Conservation (phyloP, 2,797 vertebrate genomes). For the Cuculus canorus region DNA sequence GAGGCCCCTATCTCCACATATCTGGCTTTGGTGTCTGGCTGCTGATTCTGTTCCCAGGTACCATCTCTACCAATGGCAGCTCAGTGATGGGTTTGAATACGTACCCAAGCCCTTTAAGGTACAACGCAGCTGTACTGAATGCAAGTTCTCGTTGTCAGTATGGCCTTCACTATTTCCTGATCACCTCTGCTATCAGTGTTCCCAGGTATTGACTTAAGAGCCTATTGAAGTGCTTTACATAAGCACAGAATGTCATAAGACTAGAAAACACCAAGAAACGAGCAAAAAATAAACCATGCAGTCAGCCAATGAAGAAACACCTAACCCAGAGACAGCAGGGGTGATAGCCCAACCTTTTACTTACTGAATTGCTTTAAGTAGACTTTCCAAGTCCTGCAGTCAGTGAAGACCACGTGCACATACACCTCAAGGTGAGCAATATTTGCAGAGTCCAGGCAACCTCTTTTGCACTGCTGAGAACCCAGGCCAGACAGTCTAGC, state of each 20-base stretch:
- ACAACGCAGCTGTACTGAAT: neutral
- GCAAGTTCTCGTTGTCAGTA: neutral
- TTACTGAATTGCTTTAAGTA: neutral
- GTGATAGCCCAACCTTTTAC: neutral
- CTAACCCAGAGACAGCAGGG: neutral
- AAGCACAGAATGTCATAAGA: accelerated
- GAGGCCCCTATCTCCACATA: accelerated
- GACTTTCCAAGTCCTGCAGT: neutral
- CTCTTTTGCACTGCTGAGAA: neutral
- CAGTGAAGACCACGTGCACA: neutral
- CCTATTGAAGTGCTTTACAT: accelerated
- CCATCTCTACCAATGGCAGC: accelerated
- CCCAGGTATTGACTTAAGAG: neutral
- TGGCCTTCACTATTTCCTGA: neutral
- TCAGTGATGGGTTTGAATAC: neutral
- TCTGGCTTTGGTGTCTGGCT: neutral
- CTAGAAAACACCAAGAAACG: neutral
- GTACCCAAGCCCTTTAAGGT: neutral
- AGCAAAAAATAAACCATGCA: neutral
- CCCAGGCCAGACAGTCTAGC: neutral
- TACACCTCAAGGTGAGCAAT: neutral
- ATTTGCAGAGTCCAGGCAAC: neutral
- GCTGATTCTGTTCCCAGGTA: neutral
- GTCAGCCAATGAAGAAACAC: neutral
- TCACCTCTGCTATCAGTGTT: neutral